Evolutionary conservation across 2,797 vertebrate genomes (phyloP).

Genomic region (Enteromius trimaculatus): DNA sequence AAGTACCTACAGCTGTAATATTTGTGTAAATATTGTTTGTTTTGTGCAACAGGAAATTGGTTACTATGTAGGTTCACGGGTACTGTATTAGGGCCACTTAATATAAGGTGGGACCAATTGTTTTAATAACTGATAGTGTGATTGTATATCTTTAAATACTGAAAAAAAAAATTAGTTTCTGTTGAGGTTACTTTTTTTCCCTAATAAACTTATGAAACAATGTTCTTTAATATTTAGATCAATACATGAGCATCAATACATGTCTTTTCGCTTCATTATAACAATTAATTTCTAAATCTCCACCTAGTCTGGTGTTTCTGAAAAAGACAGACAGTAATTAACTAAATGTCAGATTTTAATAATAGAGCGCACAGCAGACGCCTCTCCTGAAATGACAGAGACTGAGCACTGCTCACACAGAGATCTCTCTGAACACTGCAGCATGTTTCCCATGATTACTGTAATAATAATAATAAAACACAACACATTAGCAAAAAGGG

Average conservation of each 20-base stretch:
- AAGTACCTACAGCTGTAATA: no score
- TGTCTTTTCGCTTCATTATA: not conserved
- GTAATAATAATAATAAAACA: slow-evolving; percentile 26
- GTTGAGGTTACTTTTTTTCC: not conserved
- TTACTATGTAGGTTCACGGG: no score
- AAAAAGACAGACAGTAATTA: slow-evolving; percentile 12
- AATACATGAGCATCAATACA: not conserved
- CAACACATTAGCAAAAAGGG: slow-evolving; percentile 27
- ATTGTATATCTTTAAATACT: not conserved
- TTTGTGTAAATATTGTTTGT: no score
- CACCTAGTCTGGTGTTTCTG: slow-evolving; percentile 27
- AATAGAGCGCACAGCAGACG: not conserved
- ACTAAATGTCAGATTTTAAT: slow-evolving; percentile 38
- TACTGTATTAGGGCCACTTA: no score
- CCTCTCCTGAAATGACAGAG: slow-evolving; percentile 3
- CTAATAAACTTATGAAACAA: not conserved
- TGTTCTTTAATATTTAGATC: not conserved
- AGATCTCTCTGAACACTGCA: not conserved
- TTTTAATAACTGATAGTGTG: not conserved
- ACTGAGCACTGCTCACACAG: not conserved
- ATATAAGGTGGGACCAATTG: no score
- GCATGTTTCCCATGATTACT: slow-evolving; percentile 44
- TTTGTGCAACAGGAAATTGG: no score
- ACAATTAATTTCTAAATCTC: slow-evolving; percentile 16
- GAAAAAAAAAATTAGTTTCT: not conserved